Evolutionary conservation across 2,113 vertebrate genomes (phyloP), one percentile per base, ranked within the genome.

Genomic region (Sakesphorus luctuosus): DNA sequence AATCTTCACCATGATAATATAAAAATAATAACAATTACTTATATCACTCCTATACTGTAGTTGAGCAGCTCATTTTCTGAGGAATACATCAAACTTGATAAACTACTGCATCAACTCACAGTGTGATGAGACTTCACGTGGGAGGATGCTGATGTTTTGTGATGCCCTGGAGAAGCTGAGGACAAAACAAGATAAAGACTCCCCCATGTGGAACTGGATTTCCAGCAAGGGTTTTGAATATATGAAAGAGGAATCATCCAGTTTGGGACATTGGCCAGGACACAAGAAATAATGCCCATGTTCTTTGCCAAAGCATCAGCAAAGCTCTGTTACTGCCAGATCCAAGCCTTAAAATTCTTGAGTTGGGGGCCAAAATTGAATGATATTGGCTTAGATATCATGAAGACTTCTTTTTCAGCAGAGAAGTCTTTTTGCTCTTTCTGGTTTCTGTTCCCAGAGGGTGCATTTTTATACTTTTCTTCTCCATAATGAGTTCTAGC

Each of bases 151-250:
- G 76, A 87, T 84, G 62, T 20, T 95, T 76, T 2, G 0, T 73
- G 83, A 87, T 84, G 90, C 88, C 83, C 94, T 72, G 69, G 69
- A 94, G 90, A 95, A 73, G 73, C 62, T 18, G 69, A 90, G 83
- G 94, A 90, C 83, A 82, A 89, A 87, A 89, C 1, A 8, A 40
- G 77, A 87, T 69, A 46, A 87, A 90, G 20, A 78, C 53, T 63
- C n/a, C 24, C 75, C 46, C 47, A 40, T 11, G 53, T 4, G 2
- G 79, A 89, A 52, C 52, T 65, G n/a, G 6, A 9, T 78, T 94
- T 92, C 69, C 69, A 87, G 40, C n/a, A 18, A 65, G 3, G 6
- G 46, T 24, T 87, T 31, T 36, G 73, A 71, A 66, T 36, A 33
- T 24, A 33, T 15, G 19, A 52, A 81, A 84, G 24, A 12, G 13